Base-by-base conservation (phyloP, 92 coral and sea anemone genomes). In the Pocillopora grandis region DNA sequence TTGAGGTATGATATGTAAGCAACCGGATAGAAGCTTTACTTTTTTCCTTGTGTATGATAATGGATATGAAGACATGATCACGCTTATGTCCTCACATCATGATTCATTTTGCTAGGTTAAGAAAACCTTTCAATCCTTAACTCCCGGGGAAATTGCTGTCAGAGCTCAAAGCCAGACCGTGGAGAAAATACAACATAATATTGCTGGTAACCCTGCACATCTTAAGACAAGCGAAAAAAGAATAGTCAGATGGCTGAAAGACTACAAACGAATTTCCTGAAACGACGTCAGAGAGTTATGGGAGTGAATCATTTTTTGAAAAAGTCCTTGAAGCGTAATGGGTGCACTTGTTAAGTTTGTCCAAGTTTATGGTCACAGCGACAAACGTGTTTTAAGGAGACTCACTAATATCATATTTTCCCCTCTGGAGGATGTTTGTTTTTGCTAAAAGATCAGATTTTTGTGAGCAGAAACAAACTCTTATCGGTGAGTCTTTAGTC, bases 241-340 rank as follows among this genome's bases (percentile, higher is more conserved):
- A 70, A 85, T 88, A 75, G 86, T 60, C 20, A 64, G 69, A 61
- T 91, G 94, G 94, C 64, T 91, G 33, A 58, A 77, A 31, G 76
- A 80, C n/a, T 90, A 81, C 72, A 71, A 58, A n/a, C 73, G 60
- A 66, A 16, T 1, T 8, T 60, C 37, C 17, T 74, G 63, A 74
- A 74, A 16, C 35, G 18, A 74, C 9, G 33, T 74, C n/a, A 11
- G 14, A 21, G 78, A 19, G 14, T 48, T 16, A 14, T 10, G 62
- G 12, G n/a, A 14, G 16, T 31, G 37, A 14, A 10, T 67, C 72
- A 36, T 67, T 2, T 10, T 27, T 31, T 68, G 52, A 18, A 17
- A 35, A 11, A 55, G 18, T 1, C 75, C 18, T 20, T 15, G 17
- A 14, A 35, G n/a, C 42, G 55, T 9, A 1, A 17, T 21, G 76